phyloP scores from a whole-genome alignment of 2,113 vertebrate species.

The Chamaea fasciata region DNA sequence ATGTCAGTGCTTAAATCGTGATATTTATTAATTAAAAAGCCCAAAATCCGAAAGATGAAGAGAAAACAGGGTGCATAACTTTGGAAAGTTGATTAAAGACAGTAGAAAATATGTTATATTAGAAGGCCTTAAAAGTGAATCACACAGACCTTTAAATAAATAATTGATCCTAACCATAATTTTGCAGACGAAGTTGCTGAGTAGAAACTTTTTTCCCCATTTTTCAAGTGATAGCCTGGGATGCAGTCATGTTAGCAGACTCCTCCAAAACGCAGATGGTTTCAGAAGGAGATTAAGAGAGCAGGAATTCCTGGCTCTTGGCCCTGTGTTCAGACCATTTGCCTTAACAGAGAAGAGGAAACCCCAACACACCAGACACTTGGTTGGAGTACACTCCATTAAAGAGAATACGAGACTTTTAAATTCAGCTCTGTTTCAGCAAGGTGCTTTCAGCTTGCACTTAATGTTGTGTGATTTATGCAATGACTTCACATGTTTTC shows the following conservation, averaged over 20 bases:
- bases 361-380: conserved; percentile 39
- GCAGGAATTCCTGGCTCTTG: conserved; percentile 33
- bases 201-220: not conserved
- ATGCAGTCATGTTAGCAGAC: not conserved
- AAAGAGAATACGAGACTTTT: not conserved
- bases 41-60: not conserved
- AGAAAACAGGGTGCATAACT: not conserved
- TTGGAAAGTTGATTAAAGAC: not conserved
- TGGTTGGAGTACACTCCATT: conserved; percentile 8
- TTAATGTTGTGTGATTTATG: conserved; percentile 47
- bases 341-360: not conserved
- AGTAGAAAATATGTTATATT: not conserved
- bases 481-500: conserved; percentile 19
- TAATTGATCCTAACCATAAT: not conserved
- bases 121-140: not conserved
- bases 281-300: conserved; percentile 30
- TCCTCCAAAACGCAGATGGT: not conserved
- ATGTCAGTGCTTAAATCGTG: not conserved
- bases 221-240: not conserved
- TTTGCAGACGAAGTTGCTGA: conserved; percentile 4
- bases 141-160: not conserved
- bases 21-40: not conserved
- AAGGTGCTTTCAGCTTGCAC: conserved; percentile 20
- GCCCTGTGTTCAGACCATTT: not conserved
- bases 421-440: conserved; percentile 1